Conservation (phyloP, 2,113 vertebrate genomes). For the Muntiacus muntjak region DNA sequence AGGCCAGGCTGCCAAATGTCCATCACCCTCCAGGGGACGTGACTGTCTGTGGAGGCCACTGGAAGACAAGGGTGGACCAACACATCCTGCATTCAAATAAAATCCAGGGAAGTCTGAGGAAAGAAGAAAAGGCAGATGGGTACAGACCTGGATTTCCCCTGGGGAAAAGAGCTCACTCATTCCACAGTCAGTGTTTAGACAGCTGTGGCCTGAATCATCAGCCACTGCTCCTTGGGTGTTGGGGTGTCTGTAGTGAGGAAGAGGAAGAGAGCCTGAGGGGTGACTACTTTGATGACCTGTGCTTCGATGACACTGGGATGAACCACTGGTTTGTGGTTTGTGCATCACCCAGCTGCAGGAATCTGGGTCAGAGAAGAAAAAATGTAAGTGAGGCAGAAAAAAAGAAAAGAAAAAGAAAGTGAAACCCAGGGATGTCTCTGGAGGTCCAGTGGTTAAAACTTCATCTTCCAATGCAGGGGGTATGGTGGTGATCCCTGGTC, state of each 20-base stretch:
- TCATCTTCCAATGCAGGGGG: background rate
- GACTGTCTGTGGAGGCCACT: conserved; percentile 88
- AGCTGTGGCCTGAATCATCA: conserved; percentile 80
- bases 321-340: conserved; percentile 86
- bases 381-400: conserved; percentile 80
- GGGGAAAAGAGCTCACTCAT: conserved; percentile 62
- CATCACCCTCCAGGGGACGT: conserved; percentile 78
- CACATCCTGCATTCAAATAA: conserved; percentile 85
- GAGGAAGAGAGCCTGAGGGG: conserved; percentile 88
- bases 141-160: background rate
- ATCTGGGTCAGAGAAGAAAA: conserved; percentile 82
- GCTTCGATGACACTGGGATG: conserved; percentile 85
- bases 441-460: background rate
- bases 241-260: conserved; percentile 88
- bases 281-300: conserved; percentile 87
- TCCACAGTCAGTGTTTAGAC: conserved; percentile 86
- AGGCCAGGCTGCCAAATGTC: conserved; percentile 87
- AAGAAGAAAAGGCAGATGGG: conserved; percentile 85
- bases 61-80: conserved; percentile 90
- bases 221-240: conserved; percentile 80
- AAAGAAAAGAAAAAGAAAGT: conserved; percentile 61
- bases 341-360: conserved; percentile 74
- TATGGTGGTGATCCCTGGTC: background rate
- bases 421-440: background rate
- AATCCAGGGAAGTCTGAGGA: conserved; percentile 87